phyloP scores from a whole-genome alignment of 2,888 invertebrate genomes.

The Acleris emargana region DNA sequence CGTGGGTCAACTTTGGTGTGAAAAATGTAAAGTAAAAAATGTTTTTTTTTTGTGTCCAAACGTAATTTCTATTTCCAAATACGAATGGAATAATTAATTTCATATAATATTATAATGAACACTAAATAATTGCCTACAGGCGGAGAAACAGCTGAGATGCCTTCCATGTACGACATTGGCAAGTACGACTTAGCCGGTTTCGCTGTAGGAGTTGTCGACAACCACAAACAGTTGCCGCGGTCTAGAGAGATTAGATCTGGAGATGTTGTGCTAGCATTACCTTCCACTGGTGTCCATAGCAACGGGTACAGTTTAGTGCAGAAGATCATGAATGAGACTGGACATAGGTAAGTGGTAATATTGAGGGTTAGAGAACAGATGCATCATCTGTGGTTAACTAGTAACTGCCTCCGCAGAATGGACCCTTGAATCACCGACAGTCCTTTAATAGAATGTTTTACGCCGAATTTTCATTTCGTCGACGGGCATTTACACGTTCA shows the following conservation, averaged over 20 bases:
- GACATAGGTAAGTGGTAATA: constrained; percentile 74
- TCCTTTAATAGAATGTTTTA: too few relatives aligned
- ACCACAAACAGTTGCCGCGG: constrained; percentile 87
- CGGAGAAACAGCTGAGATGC: constrained; percentile 99
- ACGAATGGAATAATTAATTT: too few relatives aligned
- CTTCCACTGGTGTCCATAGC: constrained; percentile 96
- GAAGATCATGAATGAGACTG: constrained; percentile 87
- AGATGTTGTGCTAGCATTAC: constrained; percentile 93
- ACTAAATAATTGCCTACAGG: constrained; percentile 65
- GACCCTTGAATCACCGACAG: too few relatives aligned
- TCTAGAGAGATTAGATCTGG: constrained; percentile 86
- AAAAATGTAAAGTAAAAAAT: too few relatives aligned
- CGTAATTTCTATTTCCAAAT: too few relatives aligned
- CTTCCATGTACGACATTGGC: constrained; percentile 93
- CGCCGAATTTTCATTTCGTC: too few relatives aligned
- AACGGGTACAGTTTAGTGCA: constrained; percentile 97
- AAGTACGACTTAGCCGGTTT: constrained; percentile 99
- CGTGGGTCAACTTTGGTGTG: too few relatives aligned
- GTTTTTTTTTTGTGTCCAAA: too few relatives aligned
- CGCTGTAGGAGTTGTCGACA: constrained; percentile 96
- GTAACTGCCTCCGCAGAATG: too few relatives aligned
- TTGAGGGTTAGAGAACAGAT: not conserved
- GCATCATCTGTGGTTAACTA: too few relatives aligned
- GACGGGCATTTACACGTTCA: too few relatives aligned
- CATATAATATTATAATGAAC: not conserved